Evolutionary conservation across 2,888 invertebrate species (phyloP).

Genomic region (Polyploca ridens): DNA sequence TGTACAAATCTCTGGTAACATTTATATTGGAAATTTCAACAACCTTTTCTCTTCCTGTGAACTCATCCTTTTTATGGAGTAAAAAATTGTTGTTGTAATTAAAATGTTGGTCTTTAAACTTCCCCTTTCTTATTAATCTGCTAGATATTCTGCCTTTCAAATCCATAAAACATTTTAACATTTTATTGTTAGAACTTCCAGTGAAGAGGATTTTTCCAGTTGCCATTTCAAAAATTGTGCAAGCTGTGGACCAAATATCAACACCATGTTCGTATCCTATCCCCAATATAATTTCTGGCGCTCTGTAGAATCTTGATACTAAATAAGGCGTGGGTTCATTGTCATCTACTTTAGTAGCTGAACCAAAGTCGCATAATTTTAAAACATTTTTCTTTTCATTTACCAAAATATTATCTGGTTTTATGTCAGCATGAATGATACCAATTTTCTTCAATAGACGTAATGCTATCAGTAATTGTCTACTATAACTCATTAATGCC

Average conservation of each 20-base stretch:
- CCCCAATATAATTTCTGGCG: constrained; percentile 99
- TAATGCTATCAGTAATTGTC: constrained; percentile 96
- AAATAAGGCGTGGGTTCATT: constrained; percentile 99
- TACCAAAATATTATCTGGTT: constrained; percentile 99
- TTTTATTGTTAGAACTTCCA: constrained; percentile 98
- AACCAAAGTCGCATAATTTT: constrained; percentile 99
- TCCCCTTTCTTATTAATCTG: constrained; percentile 95
- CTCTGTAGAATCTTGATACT: constrained; percentile 98
- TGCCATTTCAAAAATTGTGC: constrained; percentile 98
- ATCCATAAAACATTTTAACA: constrained; percentile 99
- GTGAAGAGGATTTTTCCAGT: constrained; percentile 99
- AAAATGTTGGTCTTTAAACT: constrained; percentile 98
- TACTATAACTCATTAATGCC: constrained; percentile 97
- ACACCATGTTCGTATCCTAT: constrained; percentile 97
- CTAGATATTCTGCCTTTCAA: constrained; percentile 98
- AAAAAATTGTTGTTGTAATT: constrained; percentile 98
- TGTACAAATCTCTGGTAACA: constrained; percentile 91
- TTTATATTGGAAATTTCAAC: constrained; percentile 95
- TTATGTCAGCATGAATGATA: constrained; percentile 99
- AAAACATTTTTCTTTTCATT: constrained; percentile 98
- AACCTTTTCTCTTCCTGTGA: constrained; percentile 98
- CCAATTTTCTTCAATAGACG: constrained; percentile 96
- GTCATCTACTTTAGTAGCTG: constrained; percentile 95
- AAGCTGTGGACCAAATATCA: constrained; percentile 99
- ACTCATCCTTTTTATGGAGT: constrained; percentile 98